phyloP scores from a whole-genome alignment of 2,113 vertebrate species.

The Antidorcas marsupialis region DNA sequence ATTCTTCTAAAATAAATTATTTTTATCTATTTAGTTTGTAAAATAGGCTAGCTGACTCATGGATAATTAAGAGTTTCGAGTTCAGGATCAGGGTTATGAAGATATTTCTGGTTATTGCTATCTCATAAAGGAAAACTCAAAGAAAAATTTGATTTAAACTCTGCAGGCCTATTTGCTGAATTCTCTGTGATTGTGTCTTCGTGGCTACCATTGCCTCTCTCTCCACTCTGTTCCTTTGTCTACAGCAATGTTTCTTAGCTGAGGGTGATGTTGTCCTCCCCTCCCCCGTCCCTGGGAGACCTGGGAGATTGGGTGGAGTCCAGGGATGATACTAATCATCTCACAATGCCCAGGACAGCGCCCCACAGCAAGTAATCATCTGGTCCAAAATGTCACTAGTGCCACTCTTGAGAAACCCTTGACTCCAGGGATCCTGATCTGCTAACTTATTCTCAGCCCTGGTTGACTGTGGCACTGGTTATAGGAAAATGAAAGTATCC shows the following conservation, averaged over 20 bases:
- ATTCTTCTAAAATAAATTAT: background rate
- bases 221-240: background rate
- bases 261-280: background rate
- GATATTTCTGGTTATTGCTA: background rate
- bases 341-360: background rate
- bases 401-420: background rate
- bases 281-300: fast-evolving
- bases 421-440: background rate
- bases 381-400: background rate
- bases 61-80: background rate
- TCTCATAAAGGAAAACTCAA: background rate
- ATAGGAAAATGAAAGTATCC: background rate
- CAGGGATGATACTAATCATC: background rate
- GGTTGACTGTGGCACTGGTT: background rate
- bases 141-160: background rate
- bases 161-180: background rate
- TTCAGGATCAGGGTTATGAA: background rate
- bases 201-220: background rate
- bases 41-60: background rate
- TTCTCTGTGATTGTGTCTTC: background rate
- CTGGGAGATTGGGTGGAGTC: background rate
- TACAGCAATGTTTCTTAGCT: background rate
- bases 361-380: background rate
- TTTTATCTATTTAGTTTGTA: background rate
- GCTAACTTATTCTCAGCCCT: background rate